Conservation (phyloP, 2,113 vertebrate species). For the Brachionichthys hirsutus region DNA sequence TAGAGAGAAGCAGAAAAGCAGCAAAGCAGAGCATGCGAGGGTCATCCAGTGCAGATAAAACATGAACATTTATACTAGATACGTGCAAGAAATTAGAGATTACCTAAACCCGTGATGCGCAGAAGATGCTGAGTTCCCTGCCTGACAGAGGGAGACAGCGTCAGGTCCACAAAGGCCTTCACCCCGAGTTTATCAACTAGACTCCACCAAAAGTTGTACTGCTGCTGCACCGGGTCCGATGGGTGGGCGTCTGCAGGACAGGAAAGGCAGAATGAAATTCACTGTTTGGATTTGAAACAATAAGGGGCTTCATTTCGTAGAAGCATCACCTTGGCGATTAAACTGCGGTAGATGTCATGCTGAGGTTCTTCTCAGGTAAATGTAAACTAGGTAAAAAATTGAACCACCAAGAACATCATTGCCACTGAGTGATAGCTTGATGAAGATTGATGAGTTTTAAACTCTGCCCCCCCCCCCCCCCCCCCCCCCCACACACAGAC, state of each 20-base stretch:
- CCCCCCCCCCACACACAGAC: too few relatives aligned
- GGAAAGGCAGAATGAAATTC: background rate
- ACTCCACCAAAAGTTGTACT: constrained; percentile 89
- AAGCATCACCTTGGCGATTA: background rate
- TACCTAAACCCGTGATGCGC: constrained; percentile 87
- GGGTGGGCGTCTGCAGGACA: constrained; percentile 76
- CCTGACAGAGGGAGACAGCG: constrained; percentile 82
- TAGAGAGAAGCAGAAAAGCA: background rate
- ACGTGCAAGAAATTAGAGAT: constrained; percentile 22
- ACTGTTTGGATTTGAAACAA: background rate
- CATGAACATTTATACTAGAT: background rate
- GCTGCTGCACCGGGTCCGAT: constrained; percentile 85
- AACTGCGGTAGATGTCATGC: background rate
- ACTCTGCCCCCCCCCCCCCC: too few relatives aligned
- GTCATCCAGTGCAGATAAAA: background rate
- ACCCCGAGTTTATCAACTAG: constrained; percentile 87
- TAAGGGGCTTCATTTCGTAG: background rate
- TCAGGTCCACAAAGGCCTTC: constrained; percentile 90
- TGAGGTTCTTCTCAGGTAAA: too few relatives aligned
- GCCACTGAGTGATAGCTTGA: too few relatives aligned
- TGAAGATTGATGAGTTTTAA: too few relatives aligned
- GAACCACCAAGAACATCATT: too few relatives aligned
- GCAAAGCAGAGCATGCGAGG: background rate
- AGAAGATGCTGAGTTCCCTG: constrained; percentile 89
- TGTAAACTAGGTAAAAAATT: too few relatives aligned